Evolutionary conservation across 2,888 invertebrate genomes (phyloP), one percentile per base, ranked within the genome.

Genomic region (Eustalomyia histrio): DNA sequence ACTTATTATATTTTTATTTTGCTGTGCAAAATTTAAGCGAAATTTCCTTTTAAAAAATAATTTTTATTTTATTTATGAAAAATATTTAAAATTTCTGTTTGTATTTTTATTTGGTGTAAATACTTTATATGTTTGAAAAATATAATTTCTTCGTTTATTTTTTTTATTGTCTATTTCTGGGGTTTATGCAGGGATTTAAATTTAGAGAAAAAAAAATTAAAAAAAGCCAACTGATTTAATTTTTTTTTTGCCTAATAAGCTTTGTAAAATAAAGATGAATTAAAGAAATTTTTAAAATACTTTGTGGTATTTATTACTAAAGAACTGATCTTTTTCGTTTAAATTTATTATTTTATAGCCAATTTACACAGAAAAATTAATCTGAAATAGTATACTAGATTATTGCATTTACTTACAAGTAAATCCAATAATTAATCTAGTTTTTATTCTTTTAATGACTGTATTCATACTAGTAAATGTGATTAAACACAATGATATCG

Each of bases 91-190:
- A 57, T 73, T 63, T 53, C 10, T 18, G 17, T 68, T 18, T 6
- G 14, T 43, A 16, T 52, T 55, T 73, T 68, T 53, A 43, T 74
- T 81, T 69, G 55, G 21, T 71, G 69, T 81, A 69, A 72, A 72
- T 82, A 76, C 60, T 33, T 64, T 74, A 24, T 75, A 21, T 67
- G 43, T 76, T 80, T 80, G 55, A 67, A 79, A 79, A 73, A 78
- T 79, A 74, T 67, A 68, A 17, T 53, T 33, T 16, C 33, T 63
- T 74, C 24, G 63, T 47, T 57, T 14, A 58, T 29, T 58, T 29
- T 33, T 78, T 12, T 82, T 82, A 79, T 82, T 82, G 79, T 82
- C 79, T 82, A 79, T 82, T 82, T 76, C 47, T 64, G 75, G 75
- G 43, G 76, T 71, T 76, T 76, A 47, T 74, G 65, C 61, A 17